These are phyloP conservation scores for Drosophila tripunctata DNA, from an alignment of 2,888 invertebrate genomes.

Conservation along the genomic window DNA sequence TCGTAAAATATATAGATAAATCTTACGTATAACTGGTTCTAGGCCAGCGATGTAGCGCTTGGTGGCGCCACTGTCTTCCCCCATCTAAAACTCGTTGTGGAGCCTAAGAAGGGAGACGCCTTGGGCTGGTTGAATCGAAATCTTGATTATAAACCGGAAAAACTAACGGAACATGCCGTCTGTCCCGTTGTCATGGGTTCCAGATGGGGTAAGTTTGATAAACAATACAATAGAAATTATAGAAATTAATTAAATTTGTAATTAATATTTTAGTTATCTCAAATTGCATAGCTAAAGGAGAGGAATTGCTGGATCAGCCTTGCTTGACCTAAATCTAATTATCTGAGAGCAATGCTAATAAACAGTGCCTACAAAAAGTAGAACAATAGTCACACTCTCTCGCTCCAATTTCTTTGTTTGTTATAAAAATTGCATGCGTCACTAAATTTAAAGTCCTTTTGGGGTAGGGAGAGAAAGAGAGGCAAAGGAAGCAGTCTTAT, in stretches of 20 bases:
- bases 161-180: conserved; percentile 24
- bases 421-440: conserved; percentile 60
- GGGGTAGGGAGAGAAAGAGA: background rate
- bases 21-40: background rate
- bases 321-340: conserved; percentile 22
- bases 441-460: conserved; percentile 46
- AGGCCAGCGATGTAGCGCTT: conserved; percentile 43
- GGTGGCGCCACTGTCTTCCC: conserved; percentile 52
- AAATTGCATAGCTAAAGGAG: conserved; percentile 28
- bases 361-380: conserved; percentile 30
- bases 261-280: conserved; percentile 32
- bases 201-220: conserved; percentile 43
- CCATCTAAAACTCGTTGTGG: conserved; percentile 32
- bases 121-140: conserved; percentile 45
- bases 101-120: conserved; percentile 32
- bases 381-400: too few species aligned
- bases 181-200: conserved; percentile 50
- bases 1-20: background rate
- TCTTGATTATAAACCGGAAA: conserved; percentile 12
- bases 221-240: background rate
- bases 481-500: too few species aligned
- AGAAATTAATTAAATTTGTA: background rate
- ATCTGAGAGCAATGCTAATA: conserved; percentile 32
- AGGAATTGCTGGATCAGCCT: conserved; percentile 14
- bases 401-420: conserved; percentile 35